Conservation (phyloP, 2,888 invertebrate genomes). For the Gnatocerus cornutus region DNA sequence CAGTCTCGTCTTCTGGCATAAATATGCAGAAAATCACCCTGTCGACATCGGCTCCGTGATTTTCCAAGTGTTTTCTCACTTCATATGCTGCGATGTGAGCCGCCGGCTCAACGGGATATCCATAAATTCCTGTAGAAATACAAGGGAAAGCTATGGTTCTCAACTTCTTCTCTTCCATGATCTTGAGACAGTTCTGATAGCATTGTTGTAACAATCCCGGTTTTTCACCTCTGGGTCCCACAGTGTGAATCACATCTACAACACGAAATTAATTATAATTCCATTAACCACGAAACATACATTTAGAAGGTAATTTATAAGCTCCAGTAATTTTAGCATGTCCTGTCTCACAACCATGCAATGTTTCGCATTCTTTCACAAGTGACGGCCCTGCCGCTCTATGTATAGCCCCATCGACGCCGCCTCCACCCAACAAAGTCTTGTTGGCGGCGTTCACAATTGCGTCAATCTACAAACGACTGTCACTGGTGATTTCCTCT, state of each 20-base stretch:
- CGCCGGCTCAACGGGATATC: constrained; percentile 87
- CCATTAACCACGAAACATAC: constrained; percentile 73
- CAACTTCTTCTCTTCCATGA: constrained; percentile 75
- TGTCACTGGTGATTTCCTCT: neutral
- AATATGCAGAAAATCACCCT: constrained; percentile 88
- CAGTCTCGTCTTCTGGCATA: constrained; percentile 79
- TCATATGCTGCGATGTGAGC: constrained; percentile 82
- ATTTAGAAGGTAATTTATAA: constrained; percentile 87
- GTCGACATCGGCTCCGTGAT: constrained; percentile 74
- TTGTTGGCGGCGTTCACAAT: constrained; percentile 94
- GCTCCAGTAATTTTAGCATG: constrained; percentile 89
- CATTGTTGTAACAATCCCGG: constrained; percentile 78
- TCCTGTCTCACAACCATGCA: constrained; percentile 86
- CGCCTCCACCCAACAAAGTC: constrained; percentile 84
- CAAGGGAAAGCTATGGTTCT: constrained; percentile 89
- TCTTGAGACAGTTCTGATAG: constrained; percentile 79
- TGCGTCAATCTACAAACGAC: constrained; percentile 79
- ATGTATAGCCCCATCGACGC: constrained; percentile 95
- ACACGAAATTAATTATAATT: constrained; percentile 54
- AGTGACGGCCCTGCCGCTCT: constrained; percentile 82
- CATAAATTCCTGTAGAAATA: constrained; percentile 93
- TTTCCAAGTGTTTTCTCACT: constrained; percentile 78
- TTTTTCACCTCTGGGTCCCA: constrained; percentile 87
- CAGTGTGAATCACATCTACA: constrained; percentile 92
- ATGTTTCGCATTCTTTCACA: constrained; percentile 80